Conservation (phyloP, 2,797 vertebrate species). For the Tinamus major region DNA sequence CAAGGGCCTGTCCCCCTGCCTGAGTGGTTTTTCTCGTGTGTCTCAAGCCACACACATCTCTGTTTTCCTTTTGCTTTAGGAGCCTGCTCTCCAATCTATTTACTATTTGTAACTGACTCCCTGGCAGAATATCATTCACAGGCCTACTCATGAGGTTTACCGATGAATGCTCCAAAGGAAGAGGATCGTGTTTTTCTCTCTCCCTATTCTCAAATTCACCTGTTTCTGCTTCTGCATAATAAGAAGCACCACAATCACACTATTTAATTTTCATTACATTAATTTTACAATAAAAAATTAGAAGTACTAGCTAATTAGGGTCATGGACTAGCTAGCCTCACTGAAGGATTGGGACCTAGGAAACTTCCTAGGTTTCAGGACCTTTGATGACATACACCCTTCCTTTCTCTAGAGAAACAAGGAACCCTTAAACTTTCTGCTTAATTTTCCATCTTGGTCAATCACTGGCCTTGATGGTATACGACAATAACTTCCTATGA, state of each 20-base stretch:
- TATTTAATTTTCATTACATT: neutral
- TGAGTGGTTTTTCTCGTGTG: neutral
- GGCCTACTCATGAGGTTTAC: neutral
- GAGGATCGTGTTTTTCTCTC: neutral
- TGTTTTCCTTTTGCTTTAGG: neutral
- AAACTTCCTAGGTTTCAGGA: neutral
- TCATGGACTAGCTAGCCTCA: neutral
- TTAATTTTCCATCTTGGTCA: neutral
- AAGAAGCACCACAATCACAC: neutral
- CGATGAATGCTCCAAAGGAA: neutral
- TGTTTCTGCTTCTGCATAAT: neutral
- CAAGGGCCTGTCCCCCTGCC: neutral
- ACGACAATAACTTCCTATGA: neutral
- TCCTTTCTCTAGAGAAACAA: neutral
- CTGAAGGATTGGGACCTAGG: neutral
- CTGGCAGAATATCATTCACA: neutral
- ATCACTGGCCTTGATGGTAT: neutral
- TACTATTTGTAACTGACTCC: neutral
- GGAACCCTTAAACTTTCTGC: neutral
- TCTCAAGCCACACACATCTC: neutral
- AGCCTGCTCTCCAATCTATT: neutral
- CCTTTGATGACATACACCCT: neutral
- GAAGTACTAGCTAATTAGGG: neutral
- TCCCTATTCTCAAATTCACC: neutral
- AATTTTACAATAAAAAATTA: neutral